Evolutionary conservation across 1,140 invertebrate genomes (phyloP), one percentile per base, ranked within the genome.

Genomic region (Archivesica marissinica): DNA sequence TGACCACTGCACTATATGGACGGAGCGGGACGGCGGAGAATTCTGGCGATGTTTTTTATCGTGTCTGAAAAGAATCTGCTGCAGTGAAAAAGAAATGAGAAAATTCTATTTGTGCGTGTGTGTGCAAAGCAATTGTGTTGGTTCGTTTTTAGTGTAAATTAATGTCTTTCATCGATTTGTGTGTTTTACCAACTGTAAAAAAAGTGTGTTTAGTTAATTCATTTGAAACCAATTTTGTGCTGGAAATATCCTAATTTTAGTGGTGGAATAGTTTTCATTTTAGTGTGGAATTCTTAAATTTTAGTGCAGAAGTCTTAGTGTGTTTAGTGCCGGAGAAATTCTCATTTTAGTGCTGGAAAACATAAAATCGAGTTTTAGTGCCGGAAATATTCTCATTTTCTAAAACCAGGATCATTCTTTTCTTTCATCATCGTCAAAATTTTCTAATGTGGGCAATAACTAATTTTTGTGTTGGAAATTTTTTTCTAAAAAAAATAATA

Each of bases 1-100:
- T 70, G 66, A 70, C 35, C 66, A 41, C 66, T 70, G 66, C 66
- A 70, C 47, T 70, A 44, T 70, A 70, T 25, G 6, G n/a, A 13
- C 23, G 39, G 38, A 44, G 54, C 54, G 33, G 9, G 39, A 39
- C 1, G 3, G 39, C 28, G 66, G 20, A 44, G 15, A 23, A 25
- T 25, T 1, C 6, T 47, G 39, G 35, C 23, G 1, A n/a, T 44
- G 41, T 41, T 70, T 44, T 47, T 13, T 25, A 47, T 44, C 20
- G 0, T 66, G 30, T 66, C 25, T 41, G 66, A 44, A 70, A 41
- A 28, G 38, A 41, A 41, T 70, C 23, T 44, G 15, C 30, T 66
- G 66, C 28, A 44, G 23, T 41, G 66, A 9, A 44, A 70, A 28
- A 70, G 41, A 41, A 66, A 66, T 66, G 35, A 70, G 39, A 41